Conservation (phyloP, 2,888 invertebrate species). For the Thumatha senex region DNA sequence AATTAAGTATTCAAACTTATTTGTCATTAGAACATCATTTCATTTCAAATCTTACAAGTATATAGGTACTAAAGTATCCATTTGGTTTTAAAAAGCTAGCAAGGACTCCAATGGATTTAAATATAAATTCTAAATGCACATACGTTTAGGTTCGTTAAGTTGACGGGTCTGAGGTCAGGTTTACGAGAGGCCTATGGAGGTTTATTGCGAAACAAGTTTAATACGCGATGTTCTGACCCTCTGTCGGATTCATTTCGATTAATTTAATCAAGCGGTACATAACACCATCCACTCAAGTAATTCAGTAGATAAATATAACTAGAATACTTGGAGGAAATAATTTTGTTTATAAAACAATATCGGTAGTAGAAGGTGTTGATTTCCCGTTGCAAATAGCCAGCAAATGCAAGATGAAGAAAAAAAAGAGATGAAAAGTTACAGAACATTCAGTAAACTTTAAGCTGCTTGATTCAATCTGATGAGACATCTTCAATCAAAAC, state of each 20-base stretch:
- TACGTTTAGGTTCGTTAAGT: conserved; percentile 3
- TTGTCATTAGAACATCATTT: no score
- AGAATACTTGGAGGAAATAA: neutral
- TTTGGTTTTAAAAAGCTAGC: neutral
- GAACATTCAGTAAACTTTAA: no score
- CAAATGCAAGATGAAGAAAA: no score
- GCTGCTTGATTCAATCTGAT: no score
- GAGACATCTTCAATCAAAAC: no score
- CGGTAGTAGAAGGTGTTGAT: no score
- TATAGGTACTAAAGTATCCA: no score
- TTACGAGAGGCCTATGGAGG: conserved; percentile 56
- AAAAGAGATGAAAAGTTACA: no score
- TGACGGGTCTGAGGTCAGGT: conserved; percentile 38
- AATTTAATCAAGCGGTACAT: conserved; percentile 66
- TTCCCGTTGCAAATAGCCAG: no score
- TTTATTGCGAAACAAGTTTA: conserved; percentile 59
- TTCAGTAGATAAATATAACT: neutral
- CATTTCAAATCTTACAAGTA: no score
- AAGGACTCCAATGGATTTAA: conserved; percentile 14
- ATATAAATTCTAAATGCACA: conserved; percentile 21
- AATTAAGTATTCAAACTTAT: no score
- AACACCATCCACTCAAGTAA: neutral
- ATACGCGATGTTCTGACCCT: conserved; percentile 33
- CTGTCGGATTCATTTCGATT: conserved; percentile 65
- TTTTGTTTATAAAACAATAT: neutral